Conservation (phyloP, 2,113 vertebrate species). For the Mustela nigripes region DNA sequence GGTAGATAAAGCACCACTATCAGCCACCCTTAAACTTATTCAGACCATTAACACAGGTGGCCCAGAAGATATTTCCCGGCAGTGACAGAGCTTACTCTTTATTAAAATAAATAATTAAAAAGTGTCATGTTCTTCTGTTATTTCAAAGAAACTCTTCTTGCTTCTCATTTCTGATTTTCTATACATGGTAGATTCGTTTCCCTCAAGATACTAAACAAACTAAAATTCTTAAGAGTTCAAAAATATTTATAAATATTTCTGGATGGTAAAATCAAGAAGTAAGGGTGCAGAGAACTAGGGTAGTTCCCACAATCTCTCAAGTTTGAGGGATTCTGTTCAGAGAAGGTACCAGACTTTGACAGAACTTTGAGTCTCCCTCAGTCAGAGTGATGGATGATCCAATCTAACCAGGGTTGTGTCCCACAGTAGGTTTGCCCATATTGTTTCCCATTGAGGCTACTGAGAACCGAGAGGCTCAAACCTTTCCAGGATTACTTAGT, state of each 20-base stretch:
- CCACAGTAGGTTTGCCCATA: background rate
- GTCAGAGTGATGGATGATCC: background rate
- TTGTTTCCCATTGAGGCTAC: background rate
- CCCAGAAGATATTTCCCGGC: background rate
- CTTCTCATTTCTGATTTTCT: background rate
- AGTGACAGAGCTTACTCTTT: background rate
- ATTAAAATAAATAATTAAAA: conserved; percentile 32
- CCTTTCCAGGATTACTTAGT: conserved; percentile 41
- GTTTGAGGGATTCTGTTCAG: background rate
- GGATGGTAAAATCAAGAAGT: background rate
- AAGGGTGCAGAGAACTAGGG: background rate
- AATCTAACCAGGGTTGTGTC: background rate
- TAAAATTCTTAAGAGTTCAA: background rate
- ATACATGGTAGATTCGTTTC: background rate
- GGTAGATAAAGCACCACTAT: background rate
- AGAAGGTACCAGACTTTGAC: background rate
- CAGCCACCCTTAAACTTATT: background rate
- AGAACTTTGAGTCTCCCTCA: background rate
- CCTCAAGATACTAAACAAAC: background rate
- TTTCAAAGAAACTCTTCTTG: conserved; percentile 46
- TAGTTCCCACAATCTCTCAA: background rate
- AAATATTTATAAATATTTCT: background rate
- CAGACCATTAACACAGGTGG: background rate
- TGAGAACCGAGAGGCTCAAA: background rate
- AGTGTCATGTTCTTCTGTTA: background rate